These are phyloP conservation scores for Crossaster papposus DNA, from an alignment of 53 echinoderm and acorn worm species.

Conservation along the genomic window DNA sequence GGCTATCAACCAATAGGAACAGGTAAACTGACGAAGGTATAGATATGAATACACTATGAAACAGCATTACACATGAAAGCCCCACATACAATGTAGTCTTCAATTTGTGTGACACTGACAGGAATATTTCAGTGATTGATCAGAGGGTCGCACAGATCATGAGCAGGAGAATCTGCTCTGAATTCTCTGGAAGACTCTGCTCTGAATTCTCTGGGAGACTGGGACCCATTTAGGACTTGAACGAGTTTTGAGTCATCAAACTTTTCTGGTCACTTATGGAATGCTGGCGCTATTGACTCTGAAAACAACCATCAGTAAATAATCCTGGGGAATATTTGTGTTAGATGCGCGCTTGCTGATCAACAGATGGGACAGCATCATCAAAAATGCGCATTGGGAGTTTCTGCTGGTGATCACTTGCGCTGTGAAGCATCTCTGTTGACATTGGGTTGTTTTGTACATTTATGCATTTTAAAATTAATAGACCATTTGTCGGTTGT, in stretches of 20 bases:
- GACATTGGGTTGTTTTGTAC: too few relatives aligned
- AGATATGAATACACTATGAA: background rate
- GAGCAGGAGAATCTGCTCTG: too few relatives aligned
- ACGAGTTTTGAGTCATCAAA: background rate
- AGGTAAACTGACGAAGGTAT: too few relatives aligned
- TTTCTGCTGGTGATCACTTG: background rate
- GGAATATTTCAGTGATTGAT: too few relatives aligned
- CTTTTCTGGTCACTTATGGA: background rate
- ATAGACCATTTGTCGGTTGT: too few relatives aligned
- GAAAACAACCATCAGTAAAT: constrained; percentile 34
- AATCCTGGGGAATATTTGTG: constrained; percentile 25
- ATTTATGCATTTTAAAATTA: too few relatives aligned
- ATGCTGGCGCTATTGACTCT: constrained; percentile 40
- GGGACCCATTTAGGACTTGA: background rate
- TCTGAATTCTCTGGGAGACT: background rate
- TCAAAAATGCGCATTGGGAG: background rate
- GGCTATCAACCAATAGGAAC: too few relatives aligned
- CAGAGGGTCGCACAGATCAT: too few relatives aligned
- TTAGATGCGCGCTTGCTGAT: constrained; percentile 14
- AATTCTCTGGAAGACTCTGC: background rate
- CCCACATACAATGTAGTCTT: too few relatives aligned
- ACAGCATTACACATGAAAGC: background rate
- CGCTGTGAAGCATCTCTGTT: background rate
- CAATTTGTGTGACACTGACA: too few relatives aligned
- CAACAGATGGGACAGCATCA: constrained; percentile 17